Percentiles rank a stretch among this genome's conserved stretches.
These are phyloP conservation scores for Hirtodrosophila duncani DNA, from an alignment of 2,888 invertebrate species.

Conservation along the genomic window DNA sequence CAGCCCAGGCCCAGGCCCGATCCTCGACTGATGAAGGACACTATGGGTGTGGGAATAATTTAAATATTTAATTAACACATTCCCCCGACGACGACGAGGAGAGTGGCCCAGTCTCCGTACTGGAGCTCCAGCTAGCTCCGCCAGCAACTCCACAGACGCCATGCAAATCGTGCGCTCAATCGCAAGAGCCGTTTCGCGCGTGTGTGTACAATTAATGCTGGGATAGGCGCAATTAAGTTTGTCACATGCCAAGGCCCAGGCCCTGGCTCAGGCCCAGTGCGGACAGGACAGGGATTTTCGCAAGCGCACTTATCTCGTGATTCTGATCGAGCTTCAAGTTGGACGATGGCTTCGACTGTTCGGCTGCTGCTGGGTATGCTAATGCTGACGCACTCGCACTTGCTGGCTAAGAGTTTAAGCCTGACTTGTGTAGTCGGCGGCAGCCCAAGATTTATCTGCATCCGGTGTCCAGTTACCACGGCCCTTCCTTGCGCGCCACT, in stretches of 20 bases:
- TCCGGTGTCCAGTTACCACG: slow-evolving; percentile 70
- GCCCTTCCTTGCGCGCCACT: slow-evolving; percentile 26
- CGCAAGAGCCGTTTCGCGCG: slow-evolving; percentile 45
- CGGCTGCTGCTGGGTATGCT: slow-evolving; percentile 16
- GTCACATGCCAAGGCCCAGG: slow-evolving; percentile 51
- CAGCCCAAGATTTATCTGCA: slow-evolving; percentile 68
- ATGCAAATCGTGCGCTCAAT: slow-evolving; percentile 51
- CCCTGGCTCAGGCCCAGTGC: too few relatives aligned
- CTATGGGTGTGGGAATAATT: slow-evolving; percentile 46
- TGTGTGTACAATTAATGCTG: slow-evolving; percentile 71
- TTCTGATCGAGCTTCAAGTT: slow-evolving; percentile 68
- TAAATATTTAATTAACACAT: slow-evolving; percentile 72
- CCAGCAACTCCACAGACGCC: too few relatives aligned
- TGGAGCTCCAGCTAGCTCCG: too few relatives aligned
- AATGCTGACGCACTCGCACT: slow-evolving; percentile 51
- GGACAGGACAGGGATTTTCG: slow-evolving; percentile 33
- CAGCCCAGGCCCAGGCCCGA: not conserved
- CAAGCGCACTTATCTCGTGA: slow-evolving; percentile 59
- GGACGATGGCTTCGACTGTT: slow-evolving; percentile 7
- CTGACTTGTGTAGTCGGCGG: slow-evolving; percentile 41
- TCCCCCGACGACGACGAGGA: slow-evolving; percentile 33
- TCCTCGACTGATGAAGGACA: slow-evolving; percentile 38
- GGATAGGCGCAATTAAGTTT: slow-evolving; percentile 73
- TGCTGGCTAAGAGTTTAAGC: slow-evolving; percentile 41
- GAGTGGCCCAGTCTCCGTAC: not conserved